These are phyloP conservation scores for Philantomba maxwellii DNA, from an alignment of 2,113 vertebrate species.

Conservation along the genomic window DNA sequence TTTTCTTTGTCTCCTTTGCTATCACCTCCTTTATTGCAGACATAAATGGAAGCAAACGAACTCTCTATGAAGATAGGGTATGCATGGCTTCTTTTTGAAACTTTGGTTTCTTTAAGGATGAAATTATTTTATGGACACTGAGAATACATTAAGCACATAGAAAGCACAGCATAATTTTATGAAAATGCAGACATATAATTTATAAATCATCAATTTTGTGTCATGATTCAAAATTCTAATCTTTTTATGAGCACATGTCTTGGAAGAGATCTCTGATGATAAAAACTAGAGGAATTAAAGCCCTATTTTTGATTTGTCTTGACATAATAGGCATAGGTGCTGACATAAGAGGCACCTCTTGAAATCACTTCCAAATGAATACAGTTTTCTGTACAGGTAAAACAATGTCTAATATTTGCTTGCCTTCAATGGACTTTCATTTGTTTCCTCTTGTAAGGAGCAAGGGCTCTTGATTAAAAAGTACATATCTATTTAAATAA, in stretches of 20 bases:
- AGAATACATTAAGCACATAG: not conserved
- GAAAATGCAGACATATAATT: not conserved
- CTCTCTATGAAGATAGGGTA: not conserved
- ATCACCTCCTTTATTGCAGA: not conserved
- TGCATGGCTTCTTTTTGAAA: not conserved
- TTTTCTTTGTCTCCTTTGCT: not conserved
- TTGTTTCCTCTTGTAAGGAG: not conserved
- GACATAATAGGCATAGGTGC: not conserved
- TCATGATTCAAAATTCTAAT: constrained; percentile 26
- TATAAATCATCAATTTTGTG: constrained; percentile 10
- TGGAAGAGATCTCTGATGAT: constrained; percentile 49
- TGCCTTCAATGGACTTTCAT: not conserved
- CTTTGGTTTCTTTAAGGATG: not conserved
- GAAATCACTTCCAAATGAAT: constrained; percentile 36
- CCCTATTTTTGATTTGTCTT: not conserved
- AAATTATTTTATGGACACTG: not conserved
- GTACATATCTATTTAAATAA: constrained; percentile 20
- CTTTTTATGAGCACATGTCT: not conserved
- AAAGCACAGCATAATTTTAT: not conserved
- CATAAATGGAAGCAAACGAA: not conserved
- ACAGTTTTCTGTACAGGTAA: not conserved
- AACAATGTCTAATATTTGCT: not conserved
- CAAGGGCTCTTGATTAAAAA: not conserved
- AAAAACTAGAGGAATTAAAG: constrained; percentile 6
- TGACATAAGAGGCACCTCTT: not conserved